A percentile compares a stretch with the other conserved stretches of the same genome.
phyloP scores from a whole-genome alignment of 2,797 vertebrate genomes.

The Acropternis orthonyx region DNA sequence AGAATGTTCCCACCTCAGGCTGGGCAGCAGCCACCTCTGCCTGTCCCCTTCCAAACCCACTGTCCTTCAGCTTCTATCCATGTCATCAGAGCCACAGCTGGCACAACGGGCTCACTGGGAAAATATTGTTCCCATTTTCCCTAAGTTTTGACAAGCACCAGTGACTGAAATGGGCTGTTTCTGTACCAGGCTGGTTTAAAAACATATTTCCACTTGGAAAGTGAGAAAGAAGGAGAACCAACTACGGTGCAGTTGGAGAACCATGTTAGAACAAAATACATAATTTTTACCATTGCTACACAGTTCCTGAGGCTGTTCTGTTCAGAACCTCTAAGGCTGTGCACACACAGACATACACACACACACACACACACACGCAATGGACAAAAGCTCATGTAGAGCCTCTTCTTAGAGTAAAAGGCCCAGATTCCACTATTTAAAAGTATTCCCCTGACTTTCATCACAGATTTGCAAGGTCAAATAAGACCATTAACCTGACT shows the following conservation, averaged over 20 bases:
- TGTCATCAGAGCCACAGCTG: background rate
- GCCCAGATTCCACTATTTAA: background rate
- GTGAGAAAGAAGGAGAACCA: background rate
- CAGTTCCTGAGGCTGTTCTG: background rate
- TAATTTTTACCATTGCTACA: background rate
- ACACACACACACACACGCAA: accelerated
- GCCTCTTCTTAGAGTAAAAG: background rate
- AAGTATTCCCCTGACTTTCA: background rate
- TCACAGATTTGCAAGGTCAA: background rate
- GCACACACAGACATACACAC: too few relatives aligned
- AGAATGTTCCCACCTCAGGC: background rate
- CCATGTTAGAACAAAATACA: accelerated
- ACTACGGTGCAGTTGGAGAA: background rate
- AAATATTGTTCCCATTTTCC: accelerated
- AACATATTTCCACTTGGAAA: background rate
- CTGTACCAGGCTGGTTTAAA: background rate
- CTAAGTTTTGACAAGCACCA: background rate
- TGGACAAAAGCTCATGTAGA: background rate
- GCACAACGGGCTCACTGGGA: background rate
- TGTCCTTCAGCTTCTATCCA: accelerated
- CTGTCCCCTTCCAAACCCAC: background rate
- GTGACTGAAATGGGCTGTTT: background rate
- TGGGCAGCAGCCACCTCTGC: background rate
- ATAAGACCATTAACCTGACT: background rate
- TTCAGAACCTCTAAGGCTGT: background rate